A percentile compares a stretch with the other conserved stretches of the same genome.
These are phyloP conservation scores for Spinibarbus caldwelli DNA, from an alignment of 2,797 vertebrate genomes.

Conservation along the genomic window DNA sequence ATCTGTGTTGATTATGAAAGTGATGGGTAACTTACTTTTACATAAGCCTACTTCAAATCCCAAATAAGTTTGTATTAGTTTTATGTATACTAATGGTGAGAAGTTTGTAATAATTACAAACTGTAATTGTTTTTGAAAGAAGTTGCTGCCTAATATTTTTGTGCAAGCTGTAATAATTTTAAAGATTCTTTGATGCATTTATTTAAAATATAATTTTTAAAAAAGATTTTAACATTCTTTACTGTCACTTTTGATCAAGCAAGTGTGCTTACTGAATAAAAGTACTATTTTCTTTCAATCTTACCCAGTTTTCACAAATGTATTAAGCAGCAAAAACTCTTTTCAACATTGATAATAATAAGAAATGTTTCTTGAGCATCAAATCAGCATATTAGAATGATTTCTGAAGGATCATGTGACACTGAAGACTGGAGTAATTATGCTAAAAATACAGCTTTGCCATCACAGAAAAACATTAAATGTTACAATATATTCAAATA, in stretches of 20 bases:
- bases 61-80: background rate
- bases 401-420: background rate
- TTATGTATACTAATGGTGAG: background rate
- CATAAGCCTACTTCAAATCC: background rate
- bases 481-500: background rate
- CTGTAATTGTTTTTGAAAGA: too few relatives aligned
- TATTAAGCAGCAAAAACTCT: background rate
- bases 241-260: background rate
- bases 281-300: background rate
- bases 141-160: background rate
- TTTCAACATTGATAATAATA: background rate
- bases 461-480: background rate
- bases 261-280: background rate
- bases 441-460: background rate
- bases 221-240: background rate
- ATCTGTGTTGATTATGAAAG: background rate
- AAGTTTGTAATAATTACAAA: background rate
- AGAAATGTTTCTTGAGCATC: background rate
- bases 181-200: background rate
- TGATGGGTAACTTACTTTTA: background rate
- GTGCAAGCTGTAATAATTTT: background rate
- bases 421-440: background rate
- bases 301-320: background rate
- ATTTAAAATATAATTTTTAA: background rate
- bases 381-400: background rate